phyloP scores from a whole-genome alignment of 2,797 vertebrate species.

The Cossypha dichroa region DNA sequence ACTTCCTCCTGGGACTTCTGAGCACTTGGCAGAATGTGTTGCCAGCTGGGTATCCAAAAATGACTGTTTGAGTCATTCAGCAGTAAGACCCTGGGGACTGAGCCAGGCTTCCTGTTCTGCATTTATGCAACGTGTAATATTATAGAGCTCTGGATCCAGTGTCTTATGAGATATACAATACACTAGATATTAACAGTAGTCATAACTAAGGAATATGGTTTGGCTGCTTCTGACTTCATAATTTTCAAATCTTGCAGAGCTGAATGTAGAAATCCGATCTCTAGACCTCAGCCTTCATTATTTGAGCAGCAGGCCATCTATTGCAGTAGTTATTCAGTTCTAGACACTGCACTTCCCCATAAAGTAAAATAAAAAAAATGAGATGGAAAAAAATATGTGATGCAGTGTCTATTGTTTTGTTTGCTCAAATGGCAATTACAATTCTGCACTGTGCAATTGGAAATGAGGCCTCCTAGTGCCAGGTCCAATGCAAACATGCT shows the following conservation, averaged over 20 bases:
- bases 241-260: neutral
- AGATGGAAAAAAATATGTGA: neutral
- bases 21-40: neutral
- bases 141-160: neutral
- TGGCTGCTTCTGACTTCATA: neutral
- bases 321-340: neutral
- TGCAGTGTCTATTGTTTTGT: neutral
- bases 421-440: neutral
- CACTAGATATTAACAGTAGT: neutral
- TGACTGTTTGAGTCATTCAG: neutral
- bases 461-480: neutral
- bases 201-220: neutral
- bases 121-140: neutral
- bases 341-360: neutral
- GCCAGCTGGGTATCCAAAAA: neutral
- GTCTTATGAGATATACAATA: neutral
- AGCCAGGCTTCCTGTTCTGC: neutral
- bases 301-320: neutral
- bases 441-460: neutral
- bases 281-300: neutral
- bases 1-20: neutral
- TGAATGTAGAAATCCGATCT: neutral
- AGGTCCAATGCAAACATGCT: neutral
- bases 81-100: neutral
- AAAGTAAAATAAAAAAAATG: neutral